Evolutionary conservation across 2,797 vertebrate genomes (phyloP), one percentile per base, ranked within the genome.

Genomic region (Fringilla coelebs): DNA sequence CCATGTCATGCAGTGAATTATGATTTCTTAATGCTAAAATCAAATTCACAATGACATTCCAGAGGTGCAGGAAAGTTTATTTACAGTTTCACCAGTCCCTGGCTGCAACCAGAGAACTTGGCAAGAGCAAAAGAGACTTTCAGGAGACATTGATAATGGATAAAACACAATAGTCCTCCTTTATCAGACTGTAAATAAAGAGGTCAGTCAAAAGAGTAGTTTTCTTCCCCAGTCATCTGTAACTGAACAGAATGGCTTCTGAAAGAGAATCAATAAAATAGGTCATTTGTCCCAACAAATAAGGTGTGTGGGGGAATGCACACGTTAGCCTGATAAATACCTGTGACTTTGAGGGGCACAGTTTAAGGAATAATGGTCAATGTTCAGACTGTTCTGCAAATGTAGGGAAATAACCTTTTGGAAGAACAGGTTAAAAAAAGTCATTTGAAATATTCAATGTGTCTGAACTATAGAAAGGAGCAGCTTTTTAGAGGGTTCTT

Each of bases 261-360:
- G 86, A 95, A 88, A 85, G 81, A 74, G 86, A 76, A 92, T 93
- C 92, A 6, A 92, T 95, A 76, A 87, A 89, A 90, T 29, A 95
- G 77, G 90, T 87, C 71, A 76, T 95, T 95, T 93, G 84, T 93
- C 93, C 80, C 88, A 92, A 79, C 86, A 96, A 94, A 95, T 85
- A 92, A 82, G 45, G 77, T 49, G 32, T 17, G 8, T 34, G 17
- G 73, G 91, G 76, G 79, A 90, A 92, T 46, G 36, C 80, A 88
- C 72, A 78, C 45, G 41, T 93, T 93, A 84, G 12, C 90, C 76
- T 84, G 85, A 88, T 74, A 90, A 93, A 90, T 49, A 60, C 67
- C 61, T 65, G 13, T 54, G 88, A 82, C 86, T 91, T 90, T 89
- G 58, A 90, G 58, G 51, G 52, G 15, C 52, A 70, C 3, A 43